phyloP scores from a whole-genome alignment of 2,888 invertebrate species.

The Hirtodrosophila trivittata region DNA sequence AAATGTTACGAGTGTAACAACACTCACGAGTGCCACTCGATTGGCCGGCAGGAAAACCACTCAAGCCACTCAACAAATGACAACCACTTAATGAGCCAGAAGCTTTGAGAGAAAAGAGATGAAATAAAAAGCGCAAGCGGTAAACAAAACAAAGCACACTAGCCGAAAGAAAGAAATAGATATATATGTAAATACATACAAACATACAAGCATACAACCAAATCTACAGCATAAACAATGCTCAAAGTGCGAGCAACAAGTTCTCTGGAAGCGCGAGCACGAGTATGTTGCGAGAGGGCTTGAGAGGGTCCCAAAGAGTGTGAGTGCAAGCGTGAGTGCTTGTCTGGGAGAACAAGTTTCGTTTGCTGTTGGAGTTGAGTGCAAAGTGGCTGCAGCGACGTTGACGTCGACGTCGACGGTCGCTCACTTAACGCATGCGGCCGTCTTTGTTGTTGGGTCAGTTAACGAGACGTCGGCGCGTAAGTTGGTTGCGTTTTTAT shows the following conservation, averaged over 20 bases:
- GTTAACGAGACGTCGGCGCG: slow-evolving; percentile 74
- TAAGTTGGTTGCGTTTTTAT: slow-evolving; percentile 70
- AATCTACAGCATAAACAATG: slow-evolving; percentile 46
- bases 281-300: slow-evolving; percentile 16
- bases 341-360: slow-evolving; percentile 71
- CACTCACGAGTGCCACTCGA: slow-evolving; percentile 72
- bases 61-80: slow-evolving; percentile 66
- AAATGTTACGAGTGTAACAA: slow-evolving; percentile 68
- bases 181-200: slow-evolving; percentile 2
- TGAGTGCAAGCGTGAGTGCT: slow-evolving; percentile 21
- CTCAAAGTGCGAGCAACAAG: slow-evolving; percentile 58
- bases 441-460: slow-evolving; percentile 69
- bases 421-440: slow-evolving; percentile 58
- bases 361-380: slow-evolving; percentile 62
- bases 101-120: slow-evolving; percentile 15
- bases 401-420: slow-evolving; percentile 10
- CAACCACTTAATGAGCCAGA: slow-evolving; percentile 75
- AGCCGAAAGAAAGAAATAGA: slow-evolving; percentile 10
- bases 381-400: slow-evolving; percentile 62
- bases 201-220: slow-evolving; percentile 16
- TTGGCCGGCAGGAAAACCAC: slow-evolving; percentile 59
- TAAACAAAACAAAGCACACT: slow-evolving; percentile 17
- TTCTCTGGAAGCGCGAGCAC: slow-evolving; percentile 36
- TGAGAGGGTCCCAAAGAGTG: neutral
- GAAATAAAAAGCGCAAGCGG: slow-evolving; percentile 7